Percentiles rank a stretch among this genome's conserved stretches.
Evolutionary conservation across 2,888 invertebrate species (phyloP).

Genomic region (Eupithecia subumbrata): DNA sequence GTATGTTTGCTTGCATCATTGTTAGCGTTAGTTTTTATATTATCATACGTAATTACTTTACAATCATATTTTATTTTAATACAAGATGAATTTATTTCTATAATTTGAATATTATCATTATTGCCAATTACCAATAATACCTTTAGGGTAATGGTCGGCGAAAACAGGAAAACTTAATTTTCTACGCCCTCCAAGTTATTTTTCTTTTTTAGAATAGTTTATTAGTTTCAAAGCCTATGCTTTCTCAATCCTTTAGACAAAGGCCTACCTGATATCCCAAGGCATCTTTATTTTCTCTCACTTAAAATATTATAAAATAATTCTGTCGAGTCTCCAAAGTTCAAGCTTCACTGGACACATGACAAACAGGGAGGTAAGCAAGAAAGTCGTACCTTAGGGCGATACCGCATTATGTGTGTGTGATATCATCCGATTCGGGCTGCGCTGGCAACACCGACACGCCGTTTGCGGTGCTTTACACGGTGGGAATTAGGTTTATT

Average conservation of each 20-base stretch:
- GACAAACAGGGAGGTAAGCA: slow-evolving; percentile 70
- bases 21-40: too few relatives aligned
- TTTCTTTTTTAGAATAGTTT: neutral
- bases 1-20: too few relatives aligned
- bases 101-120: too few relatives aligned
- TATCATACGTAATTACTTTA: too few relatives aligned
- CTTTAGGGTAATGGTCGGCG: neutral
- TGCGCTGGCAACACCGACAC: slow-evolving; percentile 56
- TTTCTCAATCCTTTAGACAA: neutral
- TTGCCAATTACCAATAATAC: too few relatives aligned
- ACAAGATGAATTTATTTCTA: too few relatives aligned
- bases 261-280: neutral
- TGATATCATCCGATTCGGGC: slow-evolving; percentile 54
- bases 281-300: neutral
- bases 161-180: neutral
- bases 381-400: slow-evolving; percentile 76
- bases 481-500: slow-evolving; percentile 53
- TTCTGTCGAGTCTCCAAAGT: slow-evolving; percentile 19
- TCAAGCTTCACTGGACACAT: slow-evolving; percentile 61
- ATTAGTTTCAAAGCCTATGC: neutral
- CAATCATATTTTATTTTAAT: too few relatives aligned
- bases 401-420: slow-evolving; percentile 22
- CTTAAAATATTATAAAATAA: neutral
- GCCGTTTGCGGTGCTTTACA: slow-evolving; percentile 74
- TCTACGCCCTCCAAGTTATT: neutral